These are phyloP conservation scores for Bungarus multicinctus DNA, from an alignment of 2,113 vertebrate genomes.

Conservation along the genomic window DNA sequence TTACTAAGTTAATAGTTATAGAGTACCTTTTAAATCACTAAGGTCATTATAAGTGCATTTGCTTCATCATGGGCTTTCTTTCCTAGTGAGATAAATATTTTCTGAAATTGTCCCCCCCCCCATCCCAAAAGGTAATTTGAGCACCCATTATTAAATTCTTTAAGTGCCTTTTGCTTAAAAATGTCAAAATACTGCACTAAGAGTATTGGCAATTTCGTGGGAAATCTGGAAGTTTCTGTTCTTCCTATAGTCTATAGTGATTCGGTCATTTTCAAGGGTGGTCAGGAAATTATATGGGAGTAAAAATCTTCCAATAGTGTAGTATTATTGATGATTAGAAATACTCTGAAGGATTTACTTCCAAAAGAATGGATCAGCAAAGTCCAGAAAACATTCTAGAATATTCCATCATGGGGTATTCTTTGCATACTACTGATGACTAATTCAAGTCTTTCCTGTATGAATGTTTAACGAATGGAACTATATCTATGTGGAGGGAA, in stretches of 20 bases:
- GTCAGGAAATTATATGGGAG: not conserved
- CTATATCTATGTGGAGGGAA: too few relatives aligned
- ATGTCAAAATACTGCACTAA: not conserved
- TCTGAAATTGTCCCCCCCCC: not conserved
- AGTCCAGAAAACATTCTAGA: not conserved
- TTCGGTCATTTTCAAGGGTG: not conserved
- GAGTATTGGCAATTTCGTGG: not conserved
- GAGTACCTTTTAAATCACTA: not conserved
- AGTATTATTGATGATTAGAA: not conserved
- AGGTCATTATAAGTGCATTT: not conserved
- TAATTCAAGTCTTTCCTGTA: not conserved
- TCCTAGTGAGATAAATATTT: not conserved
- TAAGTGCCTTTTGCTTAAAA: not conserved
- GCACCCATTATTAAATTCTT: not conserved
- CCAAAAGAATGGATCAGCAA: not conserved
- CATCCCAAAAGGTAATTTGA: not conserved
- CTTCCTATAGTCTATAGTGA: not conserved
- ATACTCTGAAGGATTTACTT: not conserved
- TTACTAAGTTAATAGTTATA: not conserved
- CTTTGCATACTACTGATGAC: not conserved
- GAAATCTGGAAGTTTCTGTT: not conserved
- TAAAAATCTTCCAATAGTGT: not conserved
- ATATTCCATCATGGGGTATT: not conserved
- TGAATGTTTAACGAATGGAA: not conserved
- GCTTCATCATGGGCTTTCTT: not conserved